These are phyloP conservation scores for Catocala nupta DNA, from an alignment of 2,888 invertebrate species.

Conservation along the genomic window DNA sequence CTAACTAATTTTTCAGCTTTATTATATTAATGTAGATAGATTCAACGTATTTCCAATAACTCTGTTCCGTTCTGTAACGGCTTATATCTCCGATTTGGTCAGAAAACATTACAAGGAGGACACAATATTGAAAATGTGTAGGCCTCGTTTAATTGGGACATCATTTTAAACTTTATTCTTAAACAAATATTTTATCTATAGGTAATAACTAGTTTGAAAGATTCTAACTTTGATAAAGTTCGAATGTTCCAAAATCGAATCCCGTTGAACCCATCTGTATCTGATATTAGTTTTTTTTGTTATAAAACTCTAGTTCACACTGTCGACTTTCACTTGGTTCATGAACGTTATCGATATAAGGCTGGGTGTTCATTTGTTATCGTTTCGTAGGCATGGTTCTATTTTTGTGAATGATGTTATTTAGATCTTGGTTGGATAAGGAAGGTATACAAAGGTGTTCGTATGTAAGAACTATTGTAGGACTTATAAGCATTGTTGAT, in stretches of 20 bases:
- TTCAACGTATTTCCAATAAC: too few species aligned
- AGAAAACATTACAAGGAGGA: not conserved
- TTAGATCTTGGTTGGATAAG: conserved; percentile 40
- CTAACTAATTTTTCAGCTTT: too few species aligned
- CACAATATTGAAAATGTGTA: not conserved
- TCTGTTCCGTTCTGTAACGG: too few species aligned
- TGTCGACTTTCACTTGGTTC: conserved; percentile 41
- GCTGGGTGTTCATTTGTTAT: conserved; percentile 48
- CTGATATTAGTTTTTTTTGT: conserved; percentile 16
- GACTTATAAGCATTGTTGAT: too few species aligned
- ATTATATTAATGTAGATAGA: too few species aligned
- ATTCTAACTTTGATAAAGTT: conserved; percentile 23
- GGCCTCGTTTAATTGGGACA: conserved; percentile 3
- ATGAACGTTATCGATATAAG: conserved; percentile 45
- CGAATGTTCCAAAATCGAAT: conserved; percentile 20
- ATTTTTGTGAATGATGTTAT: conserved; percentile 25
- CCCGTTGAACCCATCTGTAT: conserved; percentile 13
- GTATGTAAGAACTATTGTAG: too few species aligned
- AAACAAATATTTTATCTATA: conserved; percentile 3
- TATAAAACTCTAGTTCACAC: conserved; percentile 17
- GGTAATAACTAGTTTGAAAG: conserved; percentile 15
- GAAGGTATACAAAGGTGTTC: conserved; percentile 9
- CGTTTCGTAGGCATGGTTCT: conserved; percentile 38
- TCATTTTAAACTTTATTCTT: not conserved
- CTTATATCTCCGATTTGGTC: too few species aligned